phyloP scores from a whole-genome alignment of 2,797 vertebrate species.

The Argya squamiceps region DNA sequence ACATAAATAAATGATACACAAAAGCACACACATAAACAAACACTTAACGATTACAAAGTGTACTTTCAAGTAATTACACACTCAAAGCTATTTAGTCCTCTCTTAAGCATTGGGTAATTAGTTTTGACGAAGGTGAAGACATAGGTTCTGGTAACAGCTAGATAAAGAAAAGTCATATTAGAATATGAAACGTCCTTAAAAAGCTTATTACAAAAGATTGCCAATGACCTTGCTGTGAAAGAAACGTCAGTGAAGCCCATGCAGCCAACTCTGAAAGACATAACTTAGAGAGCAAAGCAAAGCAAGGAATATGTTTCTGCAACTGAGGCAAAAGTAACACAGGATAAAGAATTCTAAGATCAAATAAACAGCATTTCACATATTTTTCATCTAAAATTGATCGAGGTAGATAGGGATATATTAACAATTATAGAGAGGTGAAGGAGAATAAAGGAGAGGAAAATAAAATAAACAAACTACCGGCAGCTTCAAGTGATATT shows the following conservation, averaged over 20 bases:
- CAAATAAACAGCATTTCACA: background rate
- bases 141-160: background rate
- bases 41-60: background rate
- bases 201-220: background rate
- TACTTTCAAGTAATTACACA: background rate
- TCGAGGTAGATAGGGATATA: background rate
- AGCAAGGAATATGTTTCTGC: background rate
- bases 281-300: background rate
- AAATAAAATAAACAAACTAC: background rate
- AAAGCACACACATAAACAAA: background rate
- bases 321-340: background rate
- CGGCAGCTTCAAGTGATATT: background rate
- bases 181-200: background rate
- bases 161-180: background rate
- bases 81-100: background rate
- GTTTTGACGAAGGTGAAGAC: background rate
- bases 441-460: background rate
- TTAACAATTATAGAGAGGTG: background rate
- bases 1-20: background rate
- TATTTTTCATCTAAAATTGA: background rate
- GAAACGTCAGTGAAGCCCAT: background rate
- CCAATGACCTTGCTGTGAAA: background rate
- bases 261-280: background rate
- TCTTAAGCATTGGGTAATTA: background rate
- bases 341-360: background rate